Conservation (phyloP, 2,888 invertebrate species). For the Agonopterix arenella region DNA sequence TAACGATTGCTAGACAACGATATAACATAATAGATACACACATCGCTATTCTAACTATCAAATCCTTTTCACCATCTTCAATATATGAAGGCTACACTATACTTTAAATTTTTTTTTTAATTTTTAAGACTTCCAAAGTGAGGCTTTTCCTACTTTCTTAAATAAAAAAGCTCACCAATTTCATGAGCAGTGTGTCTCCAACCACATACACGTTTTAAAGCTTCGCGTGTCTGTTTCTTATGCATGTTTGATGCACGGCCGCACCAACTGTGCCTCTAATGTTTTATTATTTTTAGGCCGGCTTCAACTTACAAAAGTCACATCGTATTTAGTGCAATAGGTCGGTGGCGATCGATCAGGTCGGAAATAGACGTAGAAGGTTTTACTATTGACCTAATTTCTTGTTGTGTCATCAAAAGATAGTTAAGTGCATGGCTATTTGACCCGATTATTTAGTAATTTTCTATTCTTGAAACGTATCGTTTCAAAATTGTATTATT, state of each 20-base stretch:
- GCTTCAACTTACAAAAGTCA: constrained; percentile 29
- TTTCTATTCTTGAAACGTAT: too few relatives aligned
- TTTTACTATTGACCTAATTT: constrained; percentile 17
- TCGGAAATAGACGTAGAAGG: constrained; percentile 21
- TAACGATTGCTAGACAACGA: too few relatives aligned
- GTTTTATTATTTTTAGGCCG: constrained; percentile 67
- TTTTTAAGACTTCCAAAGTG: too few relatives aligned
- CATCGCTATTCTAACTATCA: too few relatives aligned
- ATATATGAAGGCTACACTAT: too few relatives aligned
- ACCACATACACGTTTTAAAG: not conserved
- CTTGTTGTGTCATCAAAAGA: constrained; percentile 1
- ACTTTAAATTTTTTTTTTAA: too few relatives aligned
- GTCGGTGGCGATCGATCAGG: constrained; percentile 40
- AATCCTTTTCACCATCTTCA: too few relatives aligned
- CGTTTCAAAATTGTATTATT: too few relatives aligned
- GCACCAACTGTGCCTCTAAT: constrained; percentile 21
- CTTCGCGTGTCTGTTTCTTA: constrained; percentile 40
- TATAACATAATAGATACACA: too few relatives aligned
- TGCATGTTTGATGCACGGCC: constrained; percentile 54
- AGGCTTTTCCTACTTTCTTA: too few relatives aligned
- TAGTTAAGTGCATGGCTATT: not conserved
- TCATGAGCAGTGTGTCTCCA: too few relatives aligned
- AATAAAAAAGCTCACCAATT: too few relatives aligned
- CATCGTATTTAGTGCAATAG: constrained; percentile 53
- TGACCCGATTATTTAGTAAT: not conserved